Percentiles rank a stretch among this genome's conserved stretches.
Evolutionary conservation across 2,888 invertebrate genomes (phyloP).

Genomic region (Tetrapedia diversipes): DNA sequence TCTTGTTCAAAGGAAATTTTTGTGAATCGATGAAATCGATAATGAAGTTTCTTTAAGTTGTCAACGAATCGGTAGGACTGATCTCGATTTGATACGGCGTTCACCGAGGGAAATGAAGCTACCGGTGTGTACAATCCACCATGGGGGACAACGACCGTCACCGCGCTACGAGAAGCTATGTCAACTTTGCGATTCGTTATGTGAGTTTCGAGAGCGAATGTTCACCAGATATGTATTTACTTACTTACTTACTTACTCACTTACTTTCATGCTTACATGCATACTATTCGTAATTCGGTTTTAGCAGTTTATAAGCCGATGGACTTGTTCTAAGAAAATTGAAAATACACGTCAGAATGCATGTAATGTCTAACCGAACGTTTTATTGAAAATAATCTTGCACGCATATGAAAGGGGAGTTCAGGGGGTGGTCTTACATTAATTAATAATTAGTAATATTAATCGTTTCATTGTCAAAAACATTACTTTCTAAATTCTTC

Average conservation of each 20-base stretch:
- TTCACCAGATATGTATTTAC: no score
- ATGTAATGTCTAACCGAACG: not conserved
- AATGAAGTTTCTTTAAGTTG: slow-evolving; percentile 17
- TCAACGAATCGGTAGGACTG: slow-evolving; percentile 10
- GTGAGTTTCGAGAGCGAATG: slow-evolving; percentile 77
- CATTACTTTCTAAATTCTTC: not conserved
- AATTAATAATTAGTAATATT: no score
- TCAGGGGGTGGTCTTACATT: fast-evolving
- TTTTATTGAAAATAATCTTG: not conserved
- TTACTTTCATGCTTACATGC: no score
- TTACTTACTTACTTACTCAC: no score
- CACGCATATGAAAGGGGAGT: no score
- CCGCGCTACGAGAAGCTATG: slow-evolving; percentile 63
- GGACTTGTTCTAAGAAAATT: not conserved
- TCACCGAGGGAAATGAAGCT: slow-evolving; percentile 54
- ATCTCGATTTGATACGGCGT: slow-evolving; percentile 33
- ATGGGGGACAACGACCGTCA: slow-evolving; percentile 72
- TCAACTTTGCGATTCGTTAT: slow-evolving; percentile 74
- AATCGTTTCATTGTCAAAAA: no score
- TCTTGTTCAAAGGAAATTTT: not conserved
- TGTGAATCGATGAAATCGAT: not conserved
- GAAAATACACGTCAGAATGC: not conserved
- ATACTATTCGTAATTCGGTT: no score
- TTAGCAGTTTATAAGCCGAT: not conserved
- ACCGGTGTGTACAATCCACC: slow-evolving; percentile 43